Base-by-base conservation (phyloP, 2,797 vertebrate genomes). In the Taeniopygia guttata region DNA sequence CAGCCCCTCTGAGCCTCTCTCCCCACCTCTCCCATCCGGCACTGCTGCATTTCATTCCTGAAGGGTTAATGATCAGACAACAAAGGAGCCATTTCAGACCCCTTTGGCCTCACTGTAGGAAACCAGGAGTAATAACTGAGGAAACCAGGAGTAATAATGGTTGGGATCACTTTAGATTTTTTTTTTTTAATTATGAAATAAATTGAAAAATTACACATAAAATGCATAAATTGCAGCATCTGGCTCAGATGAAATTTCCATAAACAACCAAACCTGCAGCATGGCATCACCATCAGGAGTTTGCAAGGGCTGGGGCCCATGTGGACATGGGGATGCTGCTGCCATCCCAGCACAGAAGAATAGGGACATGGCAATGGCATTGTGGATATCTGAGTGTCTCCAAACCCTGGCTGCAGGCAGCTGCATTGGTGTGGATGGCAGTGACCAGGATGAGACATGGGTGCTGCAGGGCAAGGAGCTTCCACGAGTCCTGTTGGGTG, bases 131-230 rank as follows among this genome's bases (percentile, higher is more conserved):
- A 75, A 84, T 60, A 77, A 62, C 3, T 21, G 64, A 36, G 79
- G 66, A 91, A 95, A 94, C 20, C 59, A 76, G 77, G 40, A 82
- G 42, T 91, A 84, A 58, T 59, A 87, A 78, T 8, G 6, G 60
- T 69, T 75, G 88, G 84, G 74, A 69, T 87, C 17, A 3, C 54
- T 91, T 94, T 30, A 67, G 29, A 0, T 19, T 75, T 92, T 49
- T 67, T 89, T 90, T 87, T 93, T 66, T 78, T 95, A 95, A 96
- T 93, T 59, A 84, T 72, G 79, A 97, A 97, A 96, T 94, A 97
- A 97, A 97, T 96, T 96, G 96, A 88, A 97, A 96, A 96, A 96
- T 87, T 95, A 95, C 95, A 95, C 96, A 84, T 95, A 97, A 97
- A 98, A 95, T 55, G 85, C 95, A 96, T 40, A 77, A 86, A 77